Evolutionary conservation across 2,797 vertebrate genomes (phyloP).

Genomic region (Delichon dasypus): DNA sequence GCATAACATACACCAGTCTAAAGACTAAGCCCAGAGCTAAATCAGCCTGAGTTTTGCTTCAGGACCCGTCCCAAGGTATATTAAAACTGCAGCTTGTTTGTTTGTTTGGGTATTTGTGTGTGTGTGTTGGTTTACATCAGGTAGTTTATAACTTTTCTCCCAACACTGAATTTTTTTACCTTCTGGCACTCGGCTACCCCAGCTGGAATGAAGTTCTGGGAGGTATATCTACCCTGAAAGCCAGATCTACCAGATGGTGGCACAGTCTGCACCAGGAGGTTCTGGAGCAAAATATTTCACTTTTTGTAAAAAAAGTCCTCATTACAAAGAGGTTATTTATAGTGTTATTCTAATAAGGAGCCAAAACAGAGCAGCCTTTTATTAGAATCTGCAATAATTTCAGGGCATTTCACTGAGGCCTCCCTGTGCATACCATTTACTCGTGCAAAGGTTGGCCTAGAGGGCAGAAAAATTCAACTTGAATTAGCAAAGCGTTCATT

Average conservation of each 20-base stretch:
- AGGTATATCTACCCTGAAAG: neutral
- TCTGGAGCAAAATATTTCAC: constrained; percentile 3
- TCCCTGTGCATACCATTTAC: neutral
- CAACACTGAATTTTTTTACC: neutral
- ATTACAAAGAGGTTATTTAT: constrained; percentile 61
- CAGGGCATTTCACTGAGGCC: constrained; percentile 16
- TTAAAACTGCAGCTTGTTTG: neutral
- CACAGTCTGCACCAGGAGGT: constrained; percentile 22
- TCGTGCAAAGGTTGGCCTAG: neutral
- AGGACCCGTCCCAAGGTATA: neutral
- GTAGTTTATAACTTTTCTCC: neutral
- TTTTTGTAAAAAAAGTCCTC: neutral
- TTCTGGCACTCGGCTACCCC: neutral
- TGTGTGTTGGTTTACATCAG: neutral
- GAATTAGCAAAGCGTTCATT: constrained; percentile 6
- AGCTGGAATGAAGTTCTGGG: neutral
- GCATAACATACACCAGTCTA: neutral
- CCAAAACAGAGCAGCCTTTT: constrained; percentile 58
- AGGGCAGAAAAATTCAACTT: neutral
- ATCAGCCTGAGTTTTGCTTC: neutral
- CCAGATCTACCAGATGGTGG: constrained; percentile 40
- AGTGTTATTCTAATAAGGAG: constrained; percentile 19
- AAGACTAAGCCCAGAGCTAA: neutral
- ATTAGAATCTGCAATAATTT: neutral
- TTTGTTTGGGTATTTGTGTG: neutral